These are phyloP conservation scores for Lutraria rhynchaena DNA, from an alignment of 1,140 invertebrate genomes.

Conservation along the genomic window DNA sequence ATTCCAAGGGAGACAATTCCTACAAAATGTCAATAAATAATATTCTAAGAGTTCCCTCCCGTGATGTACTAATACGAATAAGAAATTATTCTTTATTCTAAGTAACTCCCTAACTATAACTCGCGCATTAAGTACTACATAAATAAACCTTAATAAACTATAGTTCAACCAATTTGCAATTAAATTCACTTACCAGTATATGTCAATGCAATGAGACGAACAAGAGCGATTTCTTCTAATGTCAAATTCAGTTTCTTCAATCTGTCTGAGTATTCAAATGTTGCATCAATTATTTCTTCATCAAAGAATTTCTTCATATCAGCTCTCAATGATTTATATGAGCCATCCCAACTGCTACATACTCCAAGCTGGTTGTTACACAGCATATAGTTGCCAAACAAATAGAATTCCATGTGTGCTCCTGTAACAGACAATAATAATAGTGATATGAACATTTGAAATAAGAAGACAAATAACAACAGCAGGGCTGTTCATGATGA, in stretches of 20 bases:
- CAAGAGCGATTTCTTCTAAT: conserved; percentile 47
- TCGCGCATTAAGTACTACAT: too few species aligned
- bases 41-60: too few species aligned
- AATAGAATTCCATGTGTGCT: conserved; percentile 52
- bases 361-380: conserved; percentile 38
- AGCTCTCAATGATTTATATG: neutral
- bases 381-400: conserved; percentile 48
- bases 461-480: neutral
- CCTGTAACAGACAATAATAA: conserved; percentile 21
- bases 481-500: too few species aligned
- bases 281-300: conserved; percentile 18
- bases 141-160: too few species aligned
- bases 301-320: conserved; percentile 49
- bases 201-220: conserved; percentile 39
- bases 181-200: conserved; percentile 52
- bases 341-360: conserved; percentile 24
- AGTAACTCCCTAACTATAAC: too few species aligned
- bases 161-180: too few species aligned
- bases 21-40: too few species aligned
- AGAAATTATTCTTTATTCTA: too few species aligned
- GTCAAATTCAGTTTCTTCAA: conserved; percentile 21
- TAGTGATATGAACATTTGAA: neutral
- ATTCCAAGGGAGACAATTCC: too few species aligned
- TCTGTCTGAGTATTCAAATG: conserved; percentile 21
- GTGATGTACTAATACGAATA: too few species aligned